Evolutionary conservation across 2,113 vertebrate genomes (phyloP).

Genomic region (Pomatorhinus ruficollis): DNA sequence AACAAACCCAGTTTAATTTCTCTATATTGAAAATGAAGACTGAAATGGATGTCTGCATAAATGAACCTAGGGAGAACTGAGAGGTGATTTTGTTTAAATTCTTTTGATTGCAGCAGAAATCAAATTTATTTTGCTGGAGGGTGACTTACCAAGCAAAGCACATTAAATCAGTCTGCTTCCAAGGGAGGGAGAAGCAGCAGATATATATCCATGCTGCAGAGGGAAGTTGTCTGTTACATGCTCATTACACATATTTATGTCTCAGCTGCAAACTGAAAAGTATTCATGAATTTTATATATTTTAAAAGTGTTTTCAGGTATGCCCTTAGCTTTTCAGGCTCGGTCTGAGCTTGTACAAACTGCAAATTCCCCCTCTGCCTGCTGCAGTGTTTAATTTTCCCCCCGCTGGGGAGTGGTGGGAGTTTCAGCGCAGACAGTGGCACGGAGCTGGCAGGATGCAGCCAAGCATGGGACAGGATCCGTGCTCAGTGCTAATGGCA

Average conservation of each 20-base stretch:
- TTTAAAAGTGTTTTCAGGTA: slow-evolving; percentile 56
- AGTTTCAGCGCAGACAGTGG: background rate
- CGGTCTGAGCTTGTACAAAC: background rate
- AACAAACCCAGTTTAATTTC: slow-evolving; percentile 4
- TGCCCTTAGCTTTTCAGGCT: slow-evolving; percentile 2
- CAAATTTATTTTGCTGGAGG: slow-evolving; percentile 49
- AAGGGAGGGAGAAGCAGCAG: slow-evolving; percentile 5
- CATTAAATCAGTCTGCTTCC: slow-evolving; percentile 53
- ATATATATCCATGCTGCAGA: background rate
- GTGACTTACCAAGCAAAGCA: slow-evolving; percentile 26
- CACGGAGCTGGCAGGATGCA: background rate
- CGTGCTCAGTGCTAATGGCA: background rate
- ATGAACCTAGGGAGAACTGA: background rate
- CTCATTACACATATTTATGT: slow-evolving; percentile 58
- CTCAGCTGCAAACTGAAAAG: background rate
- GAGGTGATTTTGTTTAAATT: slow-evolving; percentile 39
- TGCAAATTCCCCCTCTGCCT: background rate
- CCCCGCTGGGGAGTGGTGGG: background rate
- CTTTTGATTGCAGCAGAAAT: slow-evolving; percentile 46
- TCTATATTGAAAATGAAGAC: background rate
- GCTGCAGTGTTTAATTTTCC: background rate
- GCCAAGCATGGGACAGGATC: background rate
- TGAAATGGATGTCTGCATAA: background rate
- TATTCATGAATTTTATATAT: slow-evolving; percentile 56
- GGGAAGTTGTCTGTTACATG: slow-evolving; percentile 28